A percentile compares a stretch with the other conserved stretches of the same genome.
These are phyloP conservation scores for Stichodactyla helianthus DNA, from an alignment of 64 coral and sea anemone species.

Conservation along the genomic window DNA sequence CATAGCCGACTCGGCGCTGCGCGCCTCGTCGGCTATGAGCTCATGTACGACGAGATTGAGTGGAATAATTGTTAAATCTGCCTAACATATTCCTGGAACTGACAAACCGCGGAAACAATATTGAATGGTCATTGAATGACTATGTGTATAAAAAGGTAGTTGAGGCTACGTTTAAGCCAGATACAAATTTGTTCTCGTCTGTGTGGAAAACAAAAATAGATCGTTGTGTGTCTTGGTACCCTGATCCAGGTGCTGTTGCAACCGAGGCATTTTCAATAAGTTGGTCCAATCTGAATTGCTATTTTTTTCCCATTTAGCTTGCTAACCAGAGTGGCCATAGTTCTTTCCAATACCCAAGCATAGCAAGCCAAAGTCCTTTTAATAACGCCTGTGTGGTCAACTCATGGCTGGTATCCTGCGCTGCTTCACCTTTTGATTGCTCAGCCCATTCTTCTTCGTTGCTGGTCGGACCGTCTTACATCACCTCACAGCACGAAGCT, in stretches of 20 bases:
- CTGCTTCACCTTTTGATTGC: not conserved
- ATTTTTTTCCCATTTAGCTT: no score
- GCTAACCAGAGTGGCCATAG: no score
- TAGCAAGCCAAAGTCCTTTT: not conserved
- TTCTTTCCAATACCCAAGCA: not conserved
- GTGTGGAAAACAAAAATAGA: constrained; percentile 28
- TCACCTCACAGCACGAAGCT: not conserved
- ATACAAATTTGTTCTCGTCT: constrained; percentile 46
- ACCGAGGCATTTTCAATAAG: constrained; percentile 30
- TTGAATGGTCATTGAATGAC: constrained; percentile 26
- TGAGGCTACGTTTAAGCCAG: constrained; percentile 7
- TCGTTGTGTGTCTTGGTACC: constrained; percentile 43
- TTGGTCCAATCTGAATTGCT: constrained; percentile 46
- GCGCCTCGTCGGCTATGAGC: no score
- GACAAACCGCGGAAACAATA: constrained; percentile 5
- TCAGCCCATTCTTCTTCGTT: not conserved
- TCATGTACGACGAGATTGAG: no score
- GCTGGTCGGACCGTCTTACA: not conserved
- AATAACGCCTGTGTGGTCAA: not conserved
- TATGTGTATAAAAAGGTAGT: constrained; percentile 20
- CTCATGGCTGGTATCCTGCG: not conserved
- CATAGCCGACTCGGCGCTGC: no score
- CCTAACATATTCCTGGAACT: constrained; percentile 17
- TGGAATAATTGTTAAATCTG: no score
- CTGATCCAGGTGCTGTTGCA: constrained; percentile 28